Evolutionary conservation across 2,888 invertebrate species (phyloP), one percentile per base, ranked within the genome.

Genomic region (Eueremaeus valkanovi): DNA sequence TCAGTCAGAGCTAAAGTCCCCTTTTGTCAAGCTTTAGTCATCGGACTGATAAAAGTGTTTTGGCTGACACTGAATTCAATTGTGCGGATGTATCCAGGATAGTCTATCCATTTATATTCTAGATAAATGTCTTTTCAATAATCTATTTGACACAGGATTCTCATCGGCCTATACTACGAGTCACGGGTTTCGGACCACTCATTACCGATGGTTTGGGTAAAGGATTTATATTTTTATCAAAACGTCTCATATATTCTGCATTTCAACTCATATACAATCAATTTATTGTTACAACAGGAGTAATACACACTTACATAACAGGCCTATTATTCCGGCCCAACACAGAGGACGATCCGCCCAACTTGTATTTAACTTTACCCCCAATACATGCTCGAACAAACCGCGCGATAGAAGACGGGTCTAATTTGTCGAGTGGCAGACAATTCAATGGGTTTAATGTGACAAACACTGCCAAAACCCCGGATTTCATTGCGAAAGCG

Each of bases 231-330:
- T 18, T 63, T 8, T 5, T 45, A 21, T 21, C 42, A 45, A 31
- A 40, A 21, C 3, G 21, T 33, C 27, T 21, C 3, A 70, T 16
- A 45, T 29, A 9, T 29, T n/a, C n/a, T n/a, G n/a, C n/a, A n/a
- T n/a, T n/a, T n/a, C n/a, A n/a, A n/a, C n/a, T n/a, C n/a, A n/a
- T n/a, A n/a, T n/a, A n/a, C n/a, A n/a, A n/a, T n/a, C n/a, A n/a
- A n/a, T n/a, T n/a, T 27, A 3, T 45, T 45, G 1, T 36, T 18
- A 42, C 27, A 13, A 42, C 45, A 70, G 70, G 70, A 0, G 77
- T 79, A 0, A 79, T 79, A 24, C 79, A 79, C 49, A 78, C 79
- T 6, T 79, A 79, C 72, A 77, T 79, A 36, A 78, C 79, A 3
- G 78, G 79, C n/a, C 75, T 79, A 3, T 63, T 79, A 6, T 72